Evolutionary conservation across 1,140 invertebrate genomes (phyloP), one percentile per base, ranked within the genome.

Genomic region (Drosophila kikkawai): DNA sequence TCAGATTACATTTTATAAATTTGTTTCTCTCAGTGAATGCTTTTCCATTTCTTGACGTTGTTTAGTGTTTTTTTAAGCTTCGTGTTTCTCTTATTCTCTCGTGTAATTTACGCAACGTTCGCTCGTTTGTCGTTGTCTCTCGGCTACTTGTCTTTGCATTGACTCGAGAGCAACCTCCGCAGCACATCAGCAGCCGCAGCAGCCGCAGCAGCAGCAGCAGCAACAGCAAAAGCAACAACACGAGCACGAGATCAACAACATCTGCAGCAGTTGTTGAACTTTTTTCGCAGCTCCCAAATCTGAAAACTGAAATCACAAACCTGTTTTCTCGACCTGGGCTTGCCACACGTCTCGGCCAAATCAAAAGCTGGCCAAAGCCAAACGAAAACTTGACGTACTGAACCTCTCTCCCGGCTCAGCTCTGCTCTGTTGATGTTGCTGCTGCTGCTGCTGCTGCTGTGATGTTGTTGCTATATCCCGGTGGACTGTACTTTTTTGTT

Each of bases 341-440:
- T 87, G 84, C 84, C 84, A 87, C 84, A 87, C 84, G 80, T 87
- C 84, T 87, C 84, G 69, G 69, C 50, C 84, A 88, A 87, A 87
- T 87, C 84, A 87, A 86, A 85, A 81, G 76, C 75, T 79, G 75
- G 75, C 65, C 64, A 65, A 80, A 80, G 57, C 65, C 75, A 69
- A 74, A 76, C 68, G 47, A 81, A 76, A 78, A 82, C 80, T 63
- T 78, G 75, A 70, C 65, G 65, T 70, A 64, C 45, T 3, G 39
- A 41, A n/a, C 39, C 39, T 41, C 39, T 7, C 39, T 41, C 7
- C 39, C 15, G 39, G 6, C 42, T 48, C 51, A 36, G 2, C 68
- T 71, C 51, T 29, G 42, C 22, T 36, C 26, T 32, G 42, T 12
- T 17, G 26, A n/a, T 53, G 42, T 45, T 68, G 66, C 58, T 37